A percentile compares a stretch with the other conserved stretches of the same genome.
Conservation (phyloP, 2,797 vertebrate species). For the Cossypha niveicapilla region DNA sequence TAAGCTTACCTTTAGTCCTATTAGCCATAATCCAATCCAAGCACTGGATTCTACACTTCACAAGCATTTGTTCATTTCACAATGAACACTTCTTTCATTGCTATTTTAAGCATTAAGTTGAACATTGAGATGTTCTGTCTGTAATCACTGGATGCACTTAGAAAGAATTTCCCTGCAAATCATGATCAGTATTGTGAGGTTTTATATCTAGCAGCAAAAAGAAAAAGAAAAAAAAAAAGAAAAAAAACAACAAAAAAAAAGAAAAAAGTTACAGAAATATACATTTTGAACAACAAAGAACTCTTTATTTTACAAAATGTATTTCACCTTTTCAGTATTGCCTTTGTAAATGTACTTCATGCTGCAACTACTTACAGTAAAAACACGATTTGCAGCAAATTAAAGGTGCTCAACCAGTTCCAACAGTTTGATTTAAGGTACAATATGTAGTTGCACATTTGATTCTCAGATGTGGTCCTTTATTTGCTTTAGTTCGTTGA, state of each 20-base stretch:
- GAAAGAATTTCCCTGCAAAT: constrained; percentile 70
- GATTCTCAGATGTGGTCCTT: constrained; percentile 74
- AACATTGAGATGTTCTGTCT: constrained; percentile 52
- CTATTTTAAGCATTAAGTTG: constrained; percentile 42
- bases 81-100: constrained; percentile 57
- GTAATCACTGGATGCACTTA: constrained; percentile 50
- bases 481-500: constrained; percentile 76
- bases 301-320: constrained; percentile 78
- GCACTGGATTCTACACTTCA: constrained; percentile 4
- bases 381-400: constrained; percentile 75
- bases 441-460: constrained; percentile 69
- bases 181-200: constrained; percentile 70
- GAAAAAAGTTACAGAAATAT: constrained; percentile 68
- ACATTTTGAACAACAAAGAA: constrained; percentile 72
- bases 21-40: constrained; percentile 59
- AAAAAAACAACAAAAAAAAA: background rate
- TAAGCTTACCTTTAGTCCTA: constrained; percentile 62
- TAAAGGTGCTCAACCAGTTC: constrained; percentile 68
- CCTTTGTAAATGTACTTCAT: constrained; percentile 68
- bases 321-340: constrained; percentile 72
- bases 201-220: constrained; percentile 75
- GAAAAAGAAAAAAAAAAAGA: background rate
- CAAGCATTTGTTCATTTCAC: constrained; percentile 59
- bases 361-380: constrained; percentile 69
- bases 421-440: constrained; percentile 72